phyloP scores from a whole-genome alignment of 2,113 vertebrate species.

The Psettodes erumei region DNA sequence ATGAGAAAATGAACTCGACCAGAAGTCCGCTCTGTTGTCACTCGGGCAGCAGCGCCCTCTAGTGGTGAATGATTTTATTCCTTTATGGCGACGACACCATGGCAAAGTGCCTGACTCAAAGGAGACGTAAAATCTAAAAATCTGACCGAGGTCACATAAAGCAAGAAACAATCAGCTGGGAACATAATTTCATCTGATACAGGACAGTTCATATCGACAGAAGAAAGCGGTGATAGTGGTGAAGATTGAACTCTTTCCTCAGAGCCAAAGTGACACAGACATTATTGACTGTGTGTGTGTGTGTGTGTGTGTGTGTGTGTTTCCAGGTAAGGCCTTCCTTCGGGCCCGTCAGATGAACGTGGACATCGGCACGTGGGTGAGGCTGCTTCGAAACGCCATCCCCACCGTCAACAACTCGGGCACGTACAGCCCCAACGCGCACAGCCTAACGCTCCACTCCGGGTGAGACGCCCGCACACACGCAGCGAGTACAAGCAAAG shows the following conservation, averaged over 20 bases:
- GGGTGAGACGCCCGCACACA: constrained; percentile 65
- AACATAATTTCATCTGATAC: too few species aligned
- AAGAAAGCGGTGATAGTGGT: neutral
- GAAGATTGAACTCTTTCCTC: neutral
- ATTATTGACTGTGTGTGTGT: neutral
- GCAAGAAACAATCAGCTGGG: neutral
- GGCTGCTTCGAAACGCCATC: constrained; percentile 88
- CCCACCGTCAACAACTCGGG: constrained; percentile 84
- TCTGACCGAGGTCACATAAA: neutral
- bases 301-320: constrained; percentile 3
- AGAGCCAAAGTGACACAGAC: neutral
- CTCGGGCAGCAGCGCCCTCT: constrained; percentile 54
- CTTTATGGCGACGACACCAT: too few species aligned
- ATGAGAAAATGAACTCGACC: neutral
- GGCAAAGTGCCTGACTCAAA: neutral
- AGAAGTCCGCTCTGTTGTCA: neutral
- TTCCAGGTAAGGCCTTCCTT: constrained; percentile 87
- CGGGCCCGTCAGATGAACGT: constrained; percentile 92
- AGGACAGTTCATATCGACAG: neutral
- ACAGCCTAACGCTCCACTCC: constrained; percentile 63
- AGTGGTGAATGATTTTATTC: constrained; percentile 24
- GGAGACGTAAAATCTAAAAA: neutral
- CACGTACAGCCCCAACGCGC: constrained; percentile 84
- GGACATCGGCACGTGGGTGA: constrained; percentile 90
- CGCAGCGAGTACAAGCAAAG: neutral